phyloP scores from a whole-genome alignment of 2,797 vertebrate genomes.

The Siniperca obscura region DNA sequence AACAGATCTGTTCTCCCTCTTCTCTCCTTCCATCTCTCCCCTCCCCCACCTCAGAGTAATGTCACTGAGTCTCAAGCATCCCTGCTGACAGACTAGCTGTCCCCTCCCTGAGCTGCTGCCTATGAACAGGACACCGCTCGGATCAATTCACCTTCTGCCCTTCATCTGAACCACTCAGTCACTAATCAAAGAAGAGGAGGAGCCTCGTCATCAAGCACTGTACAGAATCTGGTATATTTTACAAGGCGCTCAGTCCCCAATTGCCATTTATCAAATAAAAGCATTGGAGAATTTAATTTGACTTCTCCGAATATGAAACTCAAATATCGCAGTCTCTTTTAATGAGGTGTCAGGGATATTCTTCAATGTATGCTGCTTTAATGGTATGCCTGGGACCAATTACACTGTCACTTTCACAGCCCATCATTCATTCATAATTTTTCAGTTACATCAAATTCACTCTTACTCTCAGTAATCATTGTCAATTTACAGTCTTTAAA shows the following conservation, averaged over 20 bases:
- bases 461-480: slow-evolving; percentile 41
- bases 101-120: slow-evolving; percentile 58
- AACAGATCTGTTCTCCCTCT: slow-evolving; percentile 52
- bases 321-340: slow-evolving; percentile 62
- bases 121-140: slow-evolving; percentile 64
- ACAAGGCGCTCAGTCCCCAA: slow-evolving; percentile 4
- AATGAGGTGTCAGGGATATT: slow-evolving; percentile 63
- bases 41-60: slow-evolving; percentile 51
- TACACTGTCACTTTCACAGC: slow-evolving; percentile 63
- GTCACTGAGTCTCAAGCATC: slow-evolving; percentile 55
- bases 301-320: slow-evolving; percentile 58
- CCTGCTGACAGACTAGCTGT: slow-evolving; percentile 44
- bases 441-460: slow-evolving; percentile 54
- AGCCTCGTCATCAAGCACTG: slow-evolving; percentile 30
- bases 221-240: slow-evolving; percentile 26
- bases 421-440: slow-evolving; percentile 71
- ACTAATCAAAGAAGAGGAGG: slow-evolving; percentile 75
- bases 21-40: slow-evolving; percentile 27
- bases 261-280: slow-evolving; percentile 61
- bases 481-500: slow-evolving; percentile 39
- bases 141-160: slow-evolving; percentile 80
- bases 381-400: slow-evolving; percentile 67
- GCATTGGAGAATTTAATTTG: slow-evolving; percentile 51
- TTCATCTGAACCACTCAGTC: slow-evolving; percentile 70
- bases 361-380: slow-evolving; percentile 59